These are phyloP conservation scores for Habrosyne pyritoides DNA, from an alignment of 2,888 invertebrate species.

Conservation along the genomic window DNA sequence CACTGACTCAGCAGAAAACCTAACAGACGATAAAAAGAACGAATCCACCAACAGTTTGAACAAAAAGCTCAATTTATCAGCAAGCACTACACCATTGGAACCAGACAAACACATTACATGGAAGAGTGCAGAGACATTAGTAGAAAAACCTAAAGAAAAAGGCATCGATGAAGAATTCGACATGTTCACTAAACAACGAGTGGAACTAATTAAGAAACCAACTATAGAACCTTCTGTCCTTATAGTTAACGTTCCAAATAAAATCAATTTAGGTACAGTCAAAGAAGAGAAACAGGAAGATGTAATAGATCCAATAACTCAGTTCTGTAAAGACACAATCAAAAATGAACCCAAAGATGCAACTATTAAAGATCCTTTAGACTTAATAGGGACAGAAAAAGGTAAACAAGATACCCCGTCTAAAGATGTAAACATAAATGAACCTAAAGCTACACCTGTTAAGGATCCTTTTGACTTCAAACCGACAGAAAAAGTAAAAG, in stretches of 20 bases:
- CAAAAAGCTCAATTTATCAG: constrained; percentile 39
- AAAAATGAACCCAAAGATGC: constrained; percentile 20
- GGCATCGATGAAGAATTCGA: constrained; percentile 78
- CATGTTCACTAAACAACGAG: constrained; percentile 73
- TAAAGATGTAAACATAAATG: constrained; percentile 19
- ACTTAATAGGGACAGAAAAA: constrained; percentile 2
- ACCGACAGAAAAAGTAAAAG: not conserved
- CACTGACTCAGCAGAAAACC: constrained; percentile 60
- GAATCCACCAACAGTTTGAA: constrained; percentile 35
- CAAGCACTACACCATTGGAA: constrained; percentile 68
- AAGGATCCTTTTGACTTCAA: constrained; percentile 20
- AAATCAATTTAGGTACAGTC: constrained; percentile 68
- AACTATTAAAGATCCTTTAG: constrained; percentile 19
- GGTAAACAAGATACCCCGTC: not conserved
- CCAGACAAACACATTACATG: constrained; percentile 58
- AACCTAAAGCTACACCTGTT: constrained; percentile 15
- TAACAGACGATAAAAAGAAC: constrained; percentile 50
- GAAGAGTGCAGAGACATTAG: constrained; percentile 59
- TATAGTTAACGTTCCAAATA: constrained; percentile 51
- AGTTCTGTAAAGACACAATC: constrained; percentile 14
- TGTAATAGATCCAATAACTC: constrained; percentile 35
- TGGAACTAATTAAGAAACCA: constrained; percentile 56
- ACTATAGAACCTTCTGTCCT: constrained; percentile 62
- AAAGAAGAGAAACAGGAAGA: constrained; percentile 69
- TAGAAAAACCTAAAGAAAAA: constrained; percentile 36